A percentile compares a stretch with the other conserved stretches of the same genome.
These are phyloP conservation scores for Radopholus similis DNA, from an alignment of 1,140 invertebrate genomes.

Conservation along the genomic window DNA sequence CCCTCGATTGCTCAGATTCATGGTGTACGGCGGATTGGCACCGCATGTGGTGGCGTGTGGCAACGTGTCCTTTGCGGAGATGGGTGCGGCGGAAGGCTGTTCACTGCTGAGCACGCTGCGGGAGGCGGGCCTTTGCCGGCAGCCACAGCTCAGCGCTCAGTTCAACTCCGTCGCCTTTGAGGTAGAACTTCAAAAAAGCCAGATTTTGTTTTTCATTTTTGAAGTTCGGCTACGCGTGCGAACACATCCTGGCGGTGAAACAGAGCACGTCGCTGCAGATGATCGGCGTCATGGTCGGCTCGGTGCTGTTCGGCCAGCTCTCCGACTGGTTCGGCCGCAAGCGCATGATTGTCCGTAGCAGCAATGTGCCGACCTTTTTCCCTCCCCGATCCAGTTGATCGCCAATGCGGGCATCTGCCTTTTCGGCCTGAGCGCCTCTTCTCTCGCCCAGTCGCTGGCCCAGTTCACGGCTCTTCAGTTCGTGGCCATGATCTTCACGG, in stretches of 20 bases:
- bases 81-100: slow-evolving; percentile 23
- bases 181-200: neutral
- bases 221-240: slow-evolving; percentile 39
- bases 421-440: slow-evolving; percentile 33
- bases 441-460: slow-evolving; percentile 17
- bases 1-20: no score
- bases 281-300: slow-evolving; percentile 37
- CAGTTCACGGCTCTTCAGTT: slow-evolving; percentile 37
- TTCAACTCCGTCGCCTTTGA: slow-evolving; percentile 24
- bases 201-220: slow-evolving; percentile 25
- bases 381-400: slow-evolving; percentile 18
- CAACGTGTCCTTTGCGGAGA: neutral
- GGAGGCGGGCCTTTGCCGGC: slow-evolving; percentile 10
- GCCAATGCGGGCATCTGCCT: slow-evolving; percentile 38
- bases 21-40: slow-evolving; percentile 24
- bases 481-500: slow-evolving; percentile 45
- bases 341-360: slow-evolving; percentile 16
- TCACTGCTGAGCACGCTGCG: neutral
- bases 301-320: slow-evolving; percentile 41
- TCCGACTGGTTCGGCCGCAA: slow-evolving; percentile 42
- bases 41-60: slow-evolving; percentile 20
- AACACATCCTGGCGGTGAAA: slow-evolving; percentile 19
- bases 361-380: neutral
- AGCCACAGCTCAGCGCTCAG: slow-evolving; percentile 22
- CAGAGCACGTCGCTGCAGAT: slow-evolving; percentile 33